These are phyloP conservation scores for Odocoileus hemionus DNA, from an alignment of 2,113 vertebrate genomes.

Conservation along the genomic window DNA sequence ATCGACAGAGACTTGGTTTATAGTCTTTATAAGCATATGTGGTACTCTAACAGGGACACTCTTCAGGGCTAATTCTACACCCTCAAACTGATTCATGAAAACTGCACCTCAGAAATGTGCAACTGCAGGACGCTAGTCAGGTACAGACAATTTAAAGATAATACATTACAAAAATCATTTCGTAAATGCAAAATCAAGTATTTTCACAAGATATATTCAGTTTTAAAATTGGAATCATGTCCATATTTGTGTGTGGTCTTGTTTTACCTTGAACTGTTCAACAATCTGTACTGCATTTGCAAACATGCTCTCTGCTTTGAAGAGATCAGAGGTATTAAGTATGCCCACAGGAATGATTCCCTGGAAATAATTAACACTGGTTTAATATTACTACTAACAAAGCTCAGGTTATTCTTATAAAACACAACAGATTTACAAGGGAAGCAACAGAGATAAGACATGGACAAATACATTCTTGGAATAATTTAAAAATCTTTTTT, in stretches of 20 bases:
- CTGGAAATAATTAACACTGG: slow-evolving; percentile 74
- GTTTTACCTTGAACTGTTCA: slow-evolving; percentile 90
- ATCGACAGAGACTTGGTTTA: neutral
- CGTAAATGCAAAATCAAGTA: slow-evolving; percentile 31
- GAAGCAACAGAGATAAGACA: neutral
- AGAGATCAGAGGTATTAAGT: slow-evolving; percentile 89
- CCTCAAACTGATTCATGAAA: neutral
- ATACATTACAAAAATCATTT: neutral
- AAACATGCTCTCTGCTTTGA: slow-evolving; percentile 88
- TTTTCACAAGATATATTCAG: neutral
- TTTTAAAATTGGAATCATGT: neutral
- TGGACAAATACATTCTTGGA: neutral
- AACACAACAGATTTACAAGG: neutral
- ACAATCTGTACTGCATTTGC: slow-evolving; percentile 88
- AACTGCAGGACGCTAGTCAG: neutral
- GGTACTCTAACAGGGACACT: neutral
- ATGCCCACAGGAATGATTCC: slow-evolving; percentile 90
- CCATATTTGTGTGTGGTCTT: neutral
- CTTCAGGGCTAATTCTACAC: neutral
- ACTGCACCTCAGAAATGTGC: neutral
- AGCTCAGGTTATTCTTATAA: neutral
- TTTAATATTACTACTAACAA: slow-evolving; percentile 21
- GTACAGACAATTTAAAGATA: neutral
- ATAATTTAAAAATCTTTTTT: neutral
- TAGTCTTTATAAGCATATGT: neutral